Base-by-base conservation (phyloP, 2,113 vertebrate genomes). In the Rhea pennata region DNA sequence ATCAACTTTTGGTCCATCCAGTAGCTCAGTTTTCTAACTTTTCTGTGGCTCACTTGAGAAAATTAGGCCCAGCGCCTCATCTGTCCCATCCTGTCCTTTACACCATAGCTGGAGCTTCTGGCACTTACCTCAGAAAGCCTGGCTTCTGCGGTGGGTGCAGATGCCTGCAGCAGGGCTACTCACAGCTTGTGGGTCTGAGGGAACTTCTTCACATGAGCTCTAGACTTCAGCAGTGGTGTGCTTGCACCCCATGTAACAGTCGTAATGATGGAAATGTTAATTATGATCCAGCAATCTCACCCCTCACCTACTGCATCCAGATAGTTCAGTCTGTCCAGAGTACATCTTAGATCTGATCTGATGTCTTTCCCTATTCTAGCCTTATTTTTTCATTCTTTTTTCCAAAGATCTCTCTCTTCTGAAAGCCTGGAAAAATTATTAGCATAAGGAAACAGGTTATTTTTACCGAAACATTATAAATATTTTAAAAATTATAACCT, bases 191-290 rank as follows among this genome's bases (percentile, higher is more conserved):
- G n/a, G 22, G 33, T 50, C 29, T 36, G 22, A 9, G 33, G n/a
- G 46, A 48, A 15, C 46, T 51, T 21, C 22, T 71, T 33, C 46
- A 17, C 10, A 6, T 17, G 46, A 71, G 46, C 46, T 51, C 69
- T n/a, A 14, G 46, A 22, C 66, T 50, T 70, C 9, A 48, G 31
- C 31, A 23, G 15, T 48, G 23, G 16, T 15, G 22, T 36, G 46
- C 22, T n/a, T 36, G 16, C 33, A 71, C 23, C 33, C 15, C 22
- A n/a, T 15, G 0, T 53, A 11, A 12, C 0, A 2, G 26, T 67
- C 33, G 0, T 50, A 36, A 36, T 36, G 36, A 36, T 36, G 36
- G 36, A 36, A 36, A 36, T 36, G 36, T 36, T 36, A 36, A 27
- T 46, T 53, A 6, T 5, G 15, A 39, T 86, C 13, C 33, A 77